Base-by-base conservation (phyloP, 2,113 vertebrate species). In the Cheirogaleus medius region DNA sequence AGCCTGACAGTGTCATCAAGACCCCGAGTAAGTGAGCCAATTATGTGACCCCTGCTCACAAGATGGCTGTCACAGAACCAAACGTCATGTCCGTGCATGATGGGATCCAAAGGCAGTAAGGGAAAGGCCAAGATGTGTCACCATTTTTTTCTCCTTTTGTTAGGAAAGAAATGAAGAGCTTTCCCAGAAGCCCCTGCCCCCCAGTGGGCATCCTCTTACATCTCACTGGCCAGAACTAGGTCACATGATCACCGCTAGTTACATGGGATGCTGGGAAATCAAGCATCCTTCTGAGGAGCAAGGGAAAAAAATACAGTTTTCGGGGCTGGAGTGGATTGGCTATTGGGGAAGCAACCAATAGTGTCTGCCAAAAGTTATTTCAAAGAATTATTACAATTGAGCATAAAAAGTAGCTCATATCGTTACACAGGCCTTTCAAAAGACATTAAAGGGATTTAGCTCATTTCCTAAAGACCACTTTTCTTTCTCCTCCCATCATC, bases 301-400 rank as follows among this genome's bases (percentile, higher is more conserved):
- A 58, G 39, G 0, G 1, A 32, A 44, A 21, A 34, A 27, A 8
- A 12, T n/a, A 78, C 5, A 54, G 13, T 18, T 0, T 23, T 14
- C 3, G 6, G 12, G 49, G 27, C 29, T 5, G 29, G 47, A 0
- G 27, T 9, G 21, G 58, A 1, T 8, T 14, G 69, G 56, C 29
- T 14, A 15, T 25, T 10, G 37, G 12, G 0, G 29, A 32, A n/a
- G 21, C 6, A 5, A 3, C 27, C 13, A 8, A 13, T 14, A 1
- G 7, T 3, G 47, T 10, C 14, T 7, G 37, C 60, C 83, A 23
- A 32, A 2, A 3, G 9, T 4, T 73, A 23, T n/a, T 15, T 20
- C 73, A 9, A 29, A 44, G 37, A 73, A 25, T 18, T 29, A 47
- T 47, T 58, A 29, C 23, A 29, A 13, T 8, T 14, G 56, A 9